phyloP scores from a whole-genome alignment of 2,888 invertebrate species.

The Aproaerema taeniolella region DNA sequence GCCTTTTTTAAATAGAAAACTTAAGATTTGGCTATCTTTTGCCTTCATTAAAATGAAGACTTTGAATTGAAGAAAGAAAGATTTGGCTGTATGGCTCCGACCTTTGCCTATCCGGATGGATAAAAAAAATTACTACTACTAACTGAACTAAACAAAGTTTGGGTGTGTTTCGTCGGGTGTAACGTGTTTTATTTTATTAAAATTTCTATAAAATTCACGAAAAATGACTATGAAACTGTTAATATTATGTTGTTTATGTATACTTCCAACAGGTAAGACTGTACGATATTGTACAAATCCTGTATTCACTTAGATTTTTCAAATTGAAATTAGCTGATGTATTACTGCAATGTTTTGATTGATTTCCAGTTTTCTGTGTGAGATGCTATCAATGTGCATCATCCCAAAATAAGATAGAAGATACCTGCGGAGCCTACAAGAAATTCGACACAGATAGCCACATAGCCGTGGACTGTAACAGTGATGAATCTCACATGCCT shows the following conservation, averaged over 20 bases:
- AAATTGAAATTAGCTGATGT: too few species aligned
- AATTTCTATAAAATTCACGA: constrained; percentile 3
- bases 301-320: too few species aligned
- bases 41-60: too few species aligned
- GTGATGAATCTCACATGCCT: constrained; percentile 95
- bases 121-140: too few species aligned
- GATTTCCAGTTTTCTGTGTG: constrained; percentile 80
- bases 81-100: too few species aligned
- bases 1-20: too few species aligned
- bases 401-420: constrained; percentile 85
- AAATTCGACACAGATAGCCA: constrained; percentile 90
- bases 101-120: too few species aligned
- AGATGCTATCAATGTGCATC: constrained; percentile 97
- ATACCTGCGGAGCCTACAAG: constrained; percentile 93
- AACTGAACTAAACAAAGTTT: too few species aligned
- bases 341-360: constrained; percentile 3
- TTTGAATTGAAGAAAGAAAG: too few species aligned
- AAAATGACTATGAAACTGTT: constrained; percentile 20
- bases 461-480: constrained; percentile 94
- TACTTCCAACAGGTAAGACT: constrained; percentile 29
- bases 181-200: constrained; percentile 8
- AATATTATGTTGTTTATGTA: constrained; percentile 22
- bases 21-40: too few species aligned
- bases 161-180: constrained; percentile 18
- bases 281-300: too few species aligned